These are phyloP conservation scores for Nothocercus julius DNA, from an alignment of 2,113 vertebrate genomes.

Conservation along the genomic window DNA sequence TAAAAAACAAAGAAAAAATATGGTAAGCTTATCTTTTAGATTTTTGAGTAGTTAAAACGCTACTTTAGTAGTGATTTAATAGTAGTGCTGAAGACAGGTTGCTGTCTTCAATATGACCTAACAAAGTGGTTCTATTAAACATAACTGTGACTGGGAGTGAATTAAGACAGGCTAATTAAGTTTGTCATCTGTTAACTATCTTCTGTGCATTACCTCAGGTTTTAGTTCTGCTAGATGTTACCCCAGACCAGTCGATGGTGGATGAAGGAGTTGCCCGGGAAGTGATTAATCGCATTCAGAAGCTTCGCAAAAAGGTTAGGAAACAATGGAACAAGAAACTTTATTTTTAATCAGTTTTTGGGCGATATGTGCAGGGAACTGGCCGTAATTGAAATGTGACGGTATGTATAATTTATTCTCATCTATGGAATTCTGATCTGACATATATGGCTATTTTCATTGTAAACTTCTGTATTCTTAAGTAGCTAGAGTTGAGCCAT, in stretches of 20 bases:
- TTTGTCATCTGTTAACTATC: neutral
- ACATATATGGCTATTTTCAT: neutral
- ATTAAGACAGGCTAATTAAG: neutral
- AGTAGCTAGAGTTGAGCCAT: neutral
- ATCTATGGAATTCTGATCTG: neutral
- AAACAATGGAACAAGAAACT: neutral
- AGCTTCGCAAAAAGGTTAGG: constrained; percentile 95
- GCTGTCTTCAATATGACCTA: rapidly evolving
- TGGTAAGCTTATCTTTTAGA: neutral
- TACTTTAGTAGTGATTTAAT: too few relatives aligned
- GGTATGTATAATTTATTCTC: neutral
- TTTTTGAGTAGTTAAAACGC: neutral
- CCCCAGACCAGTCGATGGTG: constrained; percentile 94
- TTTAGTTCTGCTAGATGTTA: constrained; percentile 90
- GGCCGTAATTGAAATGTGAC: neutral
- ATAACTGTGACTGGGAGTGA: neutral
- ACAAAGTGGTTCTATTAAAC: neutral
- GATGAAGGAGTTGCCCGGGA: constrained; percentile 96
- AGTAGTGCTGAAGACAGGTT: too few relatives aligned
- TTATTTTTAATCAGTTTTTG: neutral
- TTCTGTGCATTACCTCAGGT: constrained; percentile 75
- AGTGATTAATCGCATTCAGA: constrained; percentile 98
- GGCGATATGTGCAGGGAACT: neutral
- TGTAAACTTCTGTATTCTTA: neutral
- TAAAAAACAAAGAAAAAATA: neutral